phyloP scores from a whole-genome alignment of 2,113 vertebrate species.

The Percina caprodes region DNA sequence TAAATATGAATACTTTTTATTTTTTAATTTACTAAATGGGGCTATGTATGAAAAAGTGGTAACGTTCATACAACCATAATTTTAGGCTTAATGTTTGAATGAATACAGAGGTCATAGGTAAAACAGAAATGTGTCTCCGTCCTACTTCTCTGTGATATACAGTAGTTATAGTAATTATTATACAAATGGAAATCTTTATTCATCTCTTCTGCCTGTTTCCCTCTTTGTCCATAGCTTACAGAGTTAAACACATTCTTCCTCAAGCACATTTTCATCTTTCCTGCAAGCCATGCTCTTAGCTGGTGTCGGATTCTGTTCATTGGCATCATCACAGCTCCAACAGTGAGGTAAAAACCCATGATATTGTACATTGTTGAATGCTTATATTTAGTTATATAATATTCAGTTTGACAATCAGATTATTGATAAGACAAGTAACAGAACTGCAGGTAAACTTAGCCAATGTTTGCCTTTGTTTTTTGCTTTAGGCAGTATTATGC shows the following conservation, averaged over 20 bases:
- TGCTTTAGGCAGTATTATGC: constrained; percentile 94
- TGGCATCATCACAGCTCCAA: constrained; percentile 96
- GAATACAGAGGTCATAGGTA: neutral
- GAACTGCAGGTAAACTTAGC: neutral
- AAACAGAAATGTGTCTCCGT: neutral
- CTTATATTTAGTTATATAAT: neutral
- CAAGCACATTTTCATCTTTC: constrained; percentile 98
- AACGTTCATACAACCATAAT: neutral
- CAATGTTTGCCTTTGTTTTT: constrained; percentile 17
- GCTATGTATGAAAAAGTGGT: neutral
- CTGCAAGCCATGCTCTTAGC: constrained; percentile 94
- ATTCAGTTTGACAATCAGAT: neutral
- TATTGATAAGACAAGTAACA: neutral
- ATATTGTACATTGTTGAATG: neutral
- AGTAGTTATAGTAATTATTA: neutral
- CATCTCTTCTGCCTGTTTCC: constrained; percentile 24
- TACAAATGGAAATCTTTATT: neutral
- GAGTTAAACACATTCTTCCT: constrained; percentile 99
- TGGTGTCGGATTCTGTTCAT: constrained; percentile 97
- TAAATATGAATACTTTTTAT: neutral
- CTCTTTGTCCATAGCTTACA: constrained; percentile 85
- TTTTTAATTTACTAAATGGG: neutral
- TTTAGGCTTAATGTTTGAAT: neutral
- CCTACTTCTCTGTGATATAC: neutral
- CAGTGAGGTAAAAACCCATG: constrained; percentile 89